phyloP scores from a whole-genome alignment of 1,140 invertebrate genomes.

The Berghia stephanieae region DNA sequence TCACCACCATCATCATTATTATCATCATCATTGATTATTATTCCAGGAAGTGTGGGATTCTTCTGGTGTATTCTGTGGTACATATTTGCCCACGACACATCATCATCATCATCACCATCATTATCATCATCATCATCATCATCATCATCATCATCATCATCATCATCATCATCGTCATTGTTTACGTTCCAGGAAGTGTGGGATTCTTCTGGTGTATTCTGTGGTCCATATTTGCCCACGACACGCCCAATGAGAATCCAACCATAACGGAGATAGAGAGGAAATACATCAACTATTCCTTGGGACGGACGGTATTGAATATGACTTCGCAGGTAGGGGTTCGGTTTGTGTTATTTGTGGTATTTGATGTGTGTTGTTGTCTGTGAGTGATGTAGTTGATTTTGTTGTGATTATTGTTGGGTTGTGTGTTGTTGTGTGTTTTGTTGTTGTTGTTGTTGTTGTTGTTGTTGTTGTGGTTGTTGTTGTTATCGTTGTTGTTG shows the following conservation, averaged over 20 bases:
- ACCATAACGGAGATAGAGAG: constrained; percentile 54
- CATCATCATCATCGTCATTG: not conserved
- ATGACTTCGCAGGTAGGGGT: no score
- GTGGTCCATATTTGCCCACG: constrained; percentile 57
- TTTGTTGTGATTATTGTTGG: no score
- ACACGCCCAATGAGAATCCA: constrained; percentile 56
- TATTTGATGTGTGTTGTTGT: no score
- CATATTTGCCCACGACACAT: constrained; percentile 54
- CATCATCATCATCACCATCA: not conserved
- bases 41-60: constrained; percentile 50
- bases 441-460: no score
- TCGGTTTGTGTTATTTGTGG: no score
- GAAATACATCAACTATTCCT: constrained; percentile 61
- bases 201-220: constrained; percentile 63
- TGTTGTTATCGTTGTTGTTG: no score
- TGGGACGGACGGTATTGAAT: no score
- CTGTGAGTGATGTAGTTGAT: no score
- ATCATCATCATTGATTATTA: not conserved
- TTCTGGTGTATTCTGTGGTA: constrained; percentile 64
- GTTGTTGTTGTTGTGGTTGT: no score
- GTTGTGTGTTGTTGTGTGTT: no score
- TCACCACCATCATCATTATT: not conserved
- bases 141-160: constrained; percentile 13
- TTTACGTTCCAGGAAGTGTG: constrained; percentile 41
- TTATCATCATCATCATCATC: not conserved